Conservation (phyloP, 1,140 invertebrate species). For the Drosophila tani region DNA sequence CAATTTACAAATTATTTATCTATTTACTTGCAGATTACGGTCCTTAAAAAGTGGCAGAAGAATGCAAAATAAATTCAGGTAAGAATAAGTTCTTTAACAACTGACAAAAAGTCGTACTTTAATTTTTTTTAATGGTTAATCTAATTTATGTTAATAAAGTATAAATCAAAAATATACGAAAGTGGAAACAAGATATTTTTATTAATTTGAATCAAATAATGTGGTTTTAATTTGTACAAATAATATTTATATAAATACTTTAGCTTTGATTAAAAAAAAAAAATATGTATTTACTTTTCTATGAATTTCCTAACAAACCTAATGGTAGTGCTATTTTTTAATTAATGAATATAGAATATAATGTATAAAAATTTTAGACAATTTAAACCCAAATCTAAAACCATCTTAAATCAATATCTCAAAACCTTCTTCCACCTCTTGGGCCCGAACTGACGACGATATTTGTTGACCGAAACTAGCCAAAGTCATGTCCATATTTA, state of each 20-base stretch:
- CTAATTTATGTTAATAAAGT: neutral
- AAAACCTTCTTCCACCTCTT: neutral
- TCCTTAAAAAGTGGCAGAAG: too few species aligned
- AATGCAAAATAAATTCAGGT: neutral
- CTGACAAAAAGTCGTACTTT: neutral
- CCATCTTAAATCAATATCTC: neutral
- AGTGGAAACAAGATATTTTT: neutral
- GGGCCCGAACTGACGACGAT: slow-evolving; percentile 10
- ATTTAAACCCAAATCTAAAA: neutral
- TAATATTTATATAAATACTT: neutral
- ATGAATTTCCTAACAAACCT: too few species aligned
- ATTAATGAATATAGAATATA: too few species aligned
- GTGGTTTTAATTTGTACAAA: neutral
- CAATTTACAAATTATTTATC: neutral
- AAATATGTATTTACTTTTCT: too few species aligned
- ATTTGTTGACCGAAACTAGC: slow-evolving; percentile 30
- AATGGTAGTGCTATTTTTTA: too few species aligned
- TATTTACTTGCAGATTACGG: slow-evolving; percentile 3
- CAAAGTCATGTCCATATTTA: slow-evolving; percentile 71
- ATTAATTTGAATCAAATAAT: neutral
- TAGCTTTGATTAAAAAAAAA: neutral
- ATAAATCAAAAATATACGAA: neutral
- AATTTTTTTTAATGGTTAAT: too few species aligned
- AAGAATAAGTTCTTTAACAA: neutral
- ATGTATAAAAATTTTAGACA: neutral